Conservation (phyloP, 2,113 vertebrate genomes). For the Cyprinodon brontotheroides region DNA sequence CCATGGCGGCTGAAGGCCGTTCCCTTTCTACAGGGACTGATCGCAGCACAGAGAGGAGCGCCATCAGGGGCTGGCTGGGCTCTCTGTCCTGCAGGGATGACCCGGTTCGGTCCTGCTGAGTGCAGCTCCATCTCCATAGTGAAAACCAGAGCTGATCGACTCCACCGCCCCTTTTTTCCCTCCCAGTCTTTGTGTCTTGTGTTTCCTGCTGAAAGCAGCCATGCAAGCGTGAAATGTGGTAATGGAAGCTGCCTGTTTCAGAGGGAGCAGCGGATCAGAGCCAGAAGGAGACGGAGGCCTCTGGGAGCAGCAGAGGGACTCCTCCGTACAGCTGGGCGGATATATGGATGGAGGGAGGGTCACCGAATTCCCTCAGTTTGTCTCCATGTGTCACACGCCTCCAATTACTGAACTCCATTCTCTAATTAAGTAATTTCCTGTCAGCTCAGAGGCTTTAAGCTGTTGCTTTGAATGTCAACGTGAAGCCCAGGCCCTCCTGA, state of each 20-base stretch:
- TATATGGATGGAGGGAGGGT: too few relatives aligned
- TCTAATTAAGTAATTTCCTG: neutral
- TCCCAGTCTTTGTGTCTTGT: slow-evolving; percentile 32
- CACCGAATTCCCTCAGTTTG: neutral
- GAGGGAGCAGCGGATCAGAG: slow-evolving; percentile 44
- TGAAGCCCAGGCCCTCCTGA: neutral
- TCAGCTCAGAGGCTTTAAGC: neutral
- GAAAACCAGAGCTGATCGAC: slow-evolving; percentile 10
- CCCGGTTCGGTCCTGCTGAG: neutral
- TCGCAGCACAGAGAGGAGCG: too few relatives aligned
- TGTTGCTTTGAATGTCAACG: neutral
- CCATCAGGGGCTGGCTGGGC: neutral
- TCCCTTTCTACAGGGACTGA: too few relatives aligned
- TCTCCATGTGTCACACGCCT: neutral
- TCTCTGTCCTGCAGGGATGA: neutral
- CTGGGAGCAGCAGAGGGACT: slow-evolving; percentile 15
- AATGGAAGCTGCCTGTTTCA: slow-evolving; percentile 62
- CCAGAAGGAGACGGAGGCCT: slow-evolving; percentile 19
- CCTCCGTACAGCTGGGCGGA: too few relatives aligned
- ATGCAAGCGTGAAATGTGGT: slow-evolving; percentile 66
- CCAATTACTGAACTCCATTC: slow-evolving; percentile 4
- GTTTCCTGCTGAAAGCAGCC: slow-evolving; percentile 52
- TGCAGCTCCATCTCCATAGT: neutral
- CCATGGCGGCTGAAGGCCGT: too few relatives aligned
- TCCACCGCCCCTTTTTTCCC: slow-evolving; percentile 44